These are phyloP conservation scores for Toxotes chatareus DNA, from an alignment of 2,113 vertebrate genomes.

Conservation along the genomic window DNA sequence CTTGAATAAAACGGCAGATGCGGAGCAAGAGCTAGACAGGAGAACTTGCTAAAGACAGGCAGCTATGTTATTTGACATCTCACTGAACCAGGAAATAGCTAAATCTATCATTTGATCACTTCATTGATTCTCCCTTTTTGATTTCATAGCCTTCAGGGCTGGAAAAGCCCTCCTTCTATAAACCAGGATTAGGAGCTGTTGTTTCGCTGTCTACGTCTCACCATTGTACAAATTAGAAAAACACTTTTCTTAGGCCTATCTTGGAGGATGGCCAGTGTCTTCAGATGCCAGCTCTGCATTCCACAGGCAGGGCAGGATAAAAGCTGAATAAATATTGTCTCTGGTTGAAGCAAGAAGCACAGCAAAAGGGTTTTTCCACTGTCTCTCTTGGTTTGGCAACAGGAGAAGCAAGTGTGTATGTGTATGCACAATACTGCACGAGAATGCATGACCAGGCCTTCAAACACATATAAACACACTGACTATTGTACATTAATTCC, in stretches of 20 bases:
- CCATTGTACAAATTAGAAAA: constrained; percentile 63
- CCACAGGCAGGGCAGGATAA: constrained; percentile 52
- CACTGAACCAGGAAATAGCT: constrained; percentile 75
- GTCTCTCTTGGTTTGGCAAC: constrained; percentile 32
- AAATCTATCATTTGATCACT: constrained; percentile 69
- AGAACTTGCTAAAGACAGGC: constrained; percentile 37
- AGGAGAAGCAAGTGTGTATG: not conserved
- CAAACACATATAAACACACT: constrained; percentile 3
- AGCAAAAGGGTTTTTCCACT: constrained; percentile 26
- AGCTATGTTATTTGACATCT: constrained; percentile 64
- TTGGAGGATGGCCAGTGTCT: constrained; percentile 66
- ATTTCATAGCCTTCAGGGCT: constrained; percentile 56
- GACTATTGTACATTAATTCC: not conserved
- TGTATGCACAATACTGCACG: not conserved
- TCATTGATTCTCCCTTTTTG: constrained; percentile 63
- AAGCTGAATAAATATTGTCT: constrained; percentile 70
- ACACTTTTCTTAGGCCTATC: constrained; percentile 49
- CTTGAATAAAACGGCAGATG: not conserved
- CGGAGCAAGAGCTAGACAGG: not conserved
- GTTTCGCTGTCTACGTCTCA: constrained; percentile 44
- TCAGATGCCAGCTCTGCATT: constrained; percentile 54
- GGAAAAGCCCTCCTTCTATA: constrained; percentile 39
- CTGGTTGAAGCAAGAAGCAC: constrained; percentile 26
- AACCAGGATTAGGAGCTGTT: constrained; percentile 58
- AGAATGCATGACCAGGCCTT: not conserved